Conservation (phyloP, 1,140 invertebrate genomes). For the Macrobrachium nipponense region DNA sequence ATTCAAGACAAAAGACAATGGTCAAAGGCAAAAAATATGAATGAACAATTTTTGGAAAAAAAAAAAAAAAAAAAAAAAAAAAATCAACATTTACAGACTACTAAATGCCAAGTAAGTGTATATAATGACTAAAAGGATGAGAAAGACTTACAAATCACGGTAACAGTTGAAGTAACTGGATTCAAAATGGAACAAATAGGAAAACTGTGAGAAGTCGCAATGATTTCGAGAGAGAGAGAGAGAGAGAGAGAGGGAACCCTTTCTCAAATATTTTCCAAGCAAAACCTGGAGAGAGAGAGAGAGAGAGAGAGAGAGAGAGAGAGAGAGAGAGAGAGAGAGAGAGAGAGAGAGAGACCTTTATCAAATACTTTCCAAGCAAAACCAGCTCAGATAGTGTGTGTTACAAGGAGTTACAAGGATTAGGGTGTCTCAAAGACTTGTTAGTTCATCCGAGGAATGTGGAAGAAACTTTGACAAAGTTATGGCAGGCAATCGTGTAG, state of each 20-base stretch:
- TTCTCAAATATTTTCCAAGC: not conserved
- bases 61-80: too few species aligned
- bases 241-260: constrained; percentile 29
- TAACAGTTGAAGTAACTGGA: not conserved
- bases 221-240: constrained; percentile 40
- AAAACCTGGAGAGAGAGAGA: not conserved
- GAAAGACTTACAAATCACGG: not conserved
- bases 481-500: too few species aligned
- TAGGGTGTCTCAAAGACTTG: too few species aligned
- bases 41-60: too few species aligned
- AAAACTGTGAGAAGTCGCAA: not conserved
- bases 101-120: too few species aligned
- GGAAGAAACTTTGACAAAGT: too few species aligned
- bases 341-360: not conserved
- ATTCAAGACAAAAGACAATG: too few species aligned
- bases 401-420: too few species aligned
- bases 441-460: too few species aligned
- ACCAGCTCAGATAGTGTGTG: too few species aligned
- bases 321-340: not conserved
- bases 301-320: constrained; percentile 10
- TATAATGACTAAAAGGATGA: not conserved
- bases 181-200: not conserved
- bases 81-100: not conserved
- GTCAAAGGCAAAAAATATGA: too few species aligned
- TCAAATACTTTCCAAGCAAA: constrained; percentile 11